These are phyloP conservation scores for Cryptocephalus primarius DNA, from an alignment of 2,888 invertebrate species.

Conservation along the genomic window DNA sequence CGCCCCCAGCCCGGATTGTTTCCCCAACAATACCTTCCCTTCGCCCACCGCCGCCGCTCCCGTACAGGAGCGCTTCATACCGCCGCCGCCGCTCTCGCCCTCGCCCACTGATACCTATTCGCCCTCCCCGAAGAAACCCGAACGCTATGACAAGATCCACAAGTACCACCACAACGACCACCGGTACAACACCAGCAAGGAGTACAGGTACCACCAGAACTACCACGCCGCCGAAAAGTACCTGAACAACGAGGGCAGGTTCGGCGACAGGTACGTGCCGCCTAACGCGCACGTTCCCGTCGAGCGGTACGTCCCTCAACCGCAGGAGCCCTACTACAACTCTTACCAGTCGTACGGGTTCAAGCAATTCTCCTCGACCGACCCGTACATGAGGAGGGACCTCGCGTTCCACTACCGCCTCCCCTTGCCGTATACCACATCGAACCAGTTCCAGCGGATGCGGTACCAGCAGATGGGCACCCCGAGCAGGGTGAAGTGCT, in stretches of 20 bases:
- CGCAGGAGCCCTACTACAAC: slow-evolving; percentile 46
- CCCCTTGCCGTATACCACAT: slow-evolving; percentile 36
- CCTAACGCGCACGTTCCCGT: slow-evolving; percentile 61
- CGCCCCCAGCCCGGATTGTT: slow-evolving; percentile 47
- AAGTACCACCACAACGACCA: slow-evolving; percentile 14
- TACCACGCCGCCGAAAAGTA: slow-evolving; percentile 11
- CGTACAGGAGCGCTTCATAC: slow-evolving; percentile 45
- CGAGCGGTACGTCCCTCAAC: slow-evolving; percentile 59
- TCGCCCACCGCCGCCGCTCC: slow-evolving; percentile 40
- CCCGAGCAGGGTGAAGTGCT: slow-evolving; percentile 33
- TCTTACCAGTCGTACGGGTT: slow-evolving; percentile 25
- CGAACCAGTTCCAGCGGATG: slow-evolving; percentile 33
- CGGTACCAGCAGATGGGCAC: slow-evolving; percentile 29
- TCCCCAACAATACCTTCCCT: slow-evolving; percentile 41
- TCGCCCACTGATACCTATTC: slow-evolving; percentile 28
- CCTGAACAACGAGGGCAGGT: slow-evolving; percentile 21
- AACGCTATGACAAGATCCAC: slow-evolving; percentile 23
- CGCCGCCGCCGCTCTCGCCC: slow-evolving; percentile 35
- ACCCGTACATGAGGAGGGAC: slow-evolving; percentile 48
- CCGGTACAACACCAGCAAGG: slow-evolving; percentile 13
- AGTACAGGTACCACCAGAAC: slow-evolving; percentile 9
- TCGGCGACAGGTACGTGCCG: slow-evolving; percentile 47
- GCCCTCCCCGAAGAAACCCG: slow-evolving; percentile 29
- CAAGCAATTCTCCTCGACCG: slow-evolving; percentile 31
- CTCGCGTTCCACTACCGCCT: slow-evolving; percentile 48